Conservation (phyloP, 2,113 vertebrate genomes). For the Tyrannus savana region DNA sequence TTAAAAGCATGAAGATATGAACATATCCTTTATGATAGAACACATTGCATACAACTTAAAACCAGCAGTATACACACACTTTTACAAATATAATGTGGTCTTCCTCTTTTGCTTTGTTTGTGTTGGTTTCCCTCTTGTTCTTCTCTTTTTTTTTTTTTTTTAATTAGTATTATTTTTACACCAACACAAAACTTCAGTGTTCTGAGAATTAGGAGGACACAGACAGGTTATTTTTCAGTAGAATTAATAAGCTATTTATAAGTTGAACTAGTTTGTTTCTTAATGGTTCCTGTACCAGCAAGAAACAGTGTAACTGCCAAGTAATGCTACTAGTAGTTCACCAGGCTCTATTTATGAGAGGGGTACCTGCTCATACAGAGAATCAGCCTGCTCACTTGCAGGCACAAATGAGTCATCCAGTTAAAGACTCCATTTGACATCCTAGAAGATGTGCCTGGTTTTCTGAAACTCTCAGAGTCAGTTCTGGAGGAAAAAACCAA, state of each 20-base stretch:
- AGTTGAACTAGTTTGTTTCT: not conserved
- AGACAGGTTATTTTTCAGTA: not conserved
- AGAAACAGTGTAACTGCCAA: not conserved
- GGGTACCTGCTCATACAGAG: not conserved
- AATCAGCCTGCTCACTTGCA: not conserved
- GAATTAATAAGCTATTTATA: not conserved
- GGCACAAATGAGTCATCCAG: not conserved
- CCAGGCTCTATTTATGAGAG: not conserved
- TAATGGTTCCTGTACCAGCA: not conserved
- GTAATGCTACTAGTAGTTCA: not conserved
- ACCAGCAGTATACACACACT: not conserved
- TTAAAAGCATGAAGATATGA: not conserved
- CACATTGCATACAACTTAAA: not conserved
- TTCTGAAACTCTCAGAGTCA: not conserved
- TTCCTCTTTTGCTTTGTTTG: not conserved
- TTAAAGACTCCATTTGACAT: not conserved
- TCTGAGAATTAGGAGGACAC: not conserved
- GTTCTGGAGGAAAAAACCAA: not conserved
- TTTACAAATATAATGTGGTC: not conserved
- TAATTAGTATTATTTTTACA: not conserved
- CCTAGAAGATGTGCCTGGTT: not conserved
- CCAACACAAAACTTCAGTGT: not conserved
- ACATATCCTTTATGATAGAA: not conserved
- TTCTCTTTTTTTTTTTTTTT: too few relatives aligned
- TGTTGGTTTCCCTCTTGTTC: not conserved